A percentile compares a stretch with the other conserved stretches of the same genome.
Evolutionary conservation across 2,888 invertebrate species (phyloP).

Genomic region (Ctena decussata): DNA sequence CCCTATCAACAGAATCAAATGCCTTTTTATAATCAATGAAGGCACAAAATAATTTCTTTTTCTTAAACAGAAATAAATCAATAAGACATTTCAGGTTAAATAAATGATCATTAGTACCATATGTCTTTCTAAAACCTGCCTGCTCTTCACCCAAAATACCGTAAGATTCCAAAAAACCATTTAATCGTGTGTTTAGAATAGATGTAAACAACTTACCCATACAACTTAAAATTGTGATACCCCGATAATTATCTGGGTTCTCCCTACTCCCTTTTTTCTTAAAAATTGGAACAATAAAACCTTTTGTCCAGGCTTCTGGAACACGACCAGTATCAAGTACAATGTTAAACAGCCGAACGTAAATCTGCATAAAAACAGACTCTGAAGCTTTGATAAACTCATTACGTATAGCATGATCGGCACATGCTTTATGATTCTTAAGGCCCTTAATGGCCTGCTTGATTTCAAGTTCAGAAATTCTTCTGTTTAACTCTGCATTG

Average conservation of each 20-base stretch:
- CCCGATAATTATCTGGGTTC: background rate
- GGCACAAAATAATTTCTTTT: background rate
- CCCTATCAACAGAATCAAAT: no score
- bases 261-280: background rate
- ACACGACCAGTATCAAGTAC: background rate
- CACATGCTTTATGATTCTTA: background rate
- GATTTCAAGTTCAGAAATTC: background rate
- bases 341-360: background rate
- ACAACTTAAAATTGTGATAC: no score
- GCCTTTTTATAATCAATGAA: conserved; percentile 3
- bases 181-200: background rate
- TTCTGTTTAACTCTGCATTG: background rate
- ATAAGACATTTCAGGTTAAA: background rate
- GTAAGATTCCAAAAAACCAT: background rate
- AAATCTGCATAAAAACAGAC: background rate
- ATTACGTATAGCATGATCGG: background rate
- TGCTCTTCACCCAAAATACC: no score
- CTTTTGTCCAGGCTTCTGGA: background rate
- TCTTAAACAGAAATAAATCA: background rate
- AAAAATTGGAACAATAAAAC: background rate
- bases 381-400: background rate
- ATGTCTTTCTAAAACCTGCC: background rate
- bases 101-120: no score
- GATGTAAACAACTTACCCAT: background rate
- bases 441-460: background rate